Conservation (phyloP, 2,797 vertebrate species). For the Rallus crepitans region DNA sequence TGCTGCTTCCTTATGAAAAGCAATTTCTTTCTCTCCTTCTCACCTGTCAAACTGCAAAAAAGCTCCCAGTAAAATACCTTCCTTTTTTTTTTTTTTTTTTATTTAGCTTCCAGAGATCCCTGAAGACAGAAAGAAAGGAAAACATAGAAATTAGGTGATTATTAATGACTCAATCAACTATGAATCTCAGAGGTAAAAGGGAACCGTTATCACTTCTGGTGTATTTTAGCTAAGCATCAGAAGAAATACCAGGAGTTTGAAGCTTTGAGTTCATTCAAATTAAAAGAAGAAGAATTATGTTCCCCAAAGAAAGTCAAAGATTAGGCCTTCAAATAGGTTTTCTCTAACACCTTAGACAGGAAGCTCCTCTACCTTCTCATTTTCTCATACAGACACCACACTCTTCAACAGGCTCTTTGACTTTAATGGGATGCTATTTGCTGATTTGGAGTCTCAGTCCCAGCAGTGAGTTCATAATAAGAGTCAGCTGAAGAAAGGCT, state of each 20-base stretch:
- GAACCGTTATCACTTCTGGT: not conserved
- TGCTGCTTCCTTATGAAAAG: conserved; percentile 39
- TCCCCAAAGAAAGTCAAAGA: conserved; percentile 27
- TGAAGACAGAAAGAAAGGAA: conserved; percentile 36
- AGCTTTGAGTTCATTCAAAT: not conserved
- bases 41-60: conserved; percentile 43
- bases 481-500: conserved; percentile 53
- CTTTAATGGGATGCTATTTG: conserved; percentile 35
- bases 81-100: conserved; percentile 42
- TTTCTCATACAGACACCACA: conserved; percentile 8
- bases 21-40: conserved; percentile 41
- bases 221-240: conserved; percentile 10
- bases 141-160: conserved; percentile 66
- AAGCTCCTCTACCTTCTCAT: not conserved
- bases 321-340: conserved; percentile 24
- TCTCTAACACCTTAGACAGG: not conserved
- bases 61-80: conserved; percentile 31
- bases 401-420: conserved; percentile 16
- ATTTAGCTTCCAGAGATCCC: conserved; percentile 62
- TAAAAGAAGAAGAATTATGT: not conserved
- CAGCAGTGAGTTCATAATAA: conserved; percentile 41
- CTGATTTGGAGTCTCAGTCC: conserved; percentile 22
- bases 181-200: conserved; percentile 31
- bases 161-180: conserved; percentile 52
- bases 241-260: not conserved